A percentile compares a stretch with the other conserved stretches of the same genome.
Evolutionary conservation across 1,140 invertebrate species (phyloP).

Genomic region (Solenopsis invicta): DNA sequence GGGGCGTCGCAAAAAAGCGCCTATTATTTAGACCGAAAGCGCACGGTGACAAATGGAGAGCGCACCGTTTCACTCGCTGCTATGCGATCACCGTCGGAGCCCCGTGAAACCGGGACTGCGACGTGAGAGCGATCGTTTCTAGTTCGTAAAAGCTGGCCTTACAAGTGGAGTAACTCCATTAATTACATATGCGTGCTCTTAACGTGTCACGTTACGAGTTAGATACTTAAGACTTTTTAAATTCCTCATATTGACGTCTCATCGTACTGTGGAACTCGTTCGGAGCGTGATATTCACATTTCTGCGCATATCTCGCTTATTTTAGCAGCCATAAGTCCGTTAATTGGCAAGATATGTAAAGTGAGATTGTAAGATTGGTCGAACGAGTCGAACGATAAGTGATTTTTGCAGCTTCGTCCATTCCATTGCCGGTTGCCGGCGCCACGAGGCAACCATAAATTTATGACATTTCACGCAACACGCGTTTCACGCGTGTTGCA

Average conservation of each 20-base stretch:
- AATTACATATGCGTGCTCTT: conserved; percentile 25
- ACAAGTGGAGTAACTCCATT: conserved; percentile 12
- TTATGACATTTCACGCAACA: conserved; percentile 12
- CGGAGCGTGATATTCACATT: background rate
- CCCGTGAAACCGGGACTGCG: background rate
- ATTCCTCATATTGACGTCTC: background rate
- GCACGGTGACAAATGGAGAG: conserved; percentile 55
- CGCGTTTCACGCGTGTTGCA: background rate
- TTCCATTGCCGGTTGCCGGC: background rate
- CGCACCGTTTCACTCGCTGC: conserved; percentile 40
- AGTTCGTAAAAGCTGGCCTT: conserved; percentile 6
- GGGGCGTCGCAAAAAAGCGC: conserved; percentile 64
- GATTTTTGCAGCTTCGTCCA: background rate
- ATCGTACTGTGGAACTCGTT: background rate
- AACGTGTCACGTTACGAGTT: background rate
- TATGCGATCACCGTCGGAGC: conserved; percentile 33
- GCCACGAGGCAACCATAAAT: background rate
- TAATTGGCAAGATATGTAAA: conserved; percentile 27
- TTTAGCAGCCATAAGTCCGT: background rate
- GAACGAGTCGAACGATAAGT: background rate
- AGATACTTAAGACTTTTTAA: background rate
- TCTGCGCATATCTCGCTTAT: background rate
- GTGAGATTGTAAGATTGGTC: background rate
- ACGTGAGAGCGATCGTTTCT: conserved; percentile 28
- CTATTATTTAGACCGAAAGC: conserved; percentile 65